These are phyloP conservation scores for Heteromormyrus szaboi DNA, from an alignment of 2,797 vertebrate genomes.

Conservation along the genomic window DNA sequence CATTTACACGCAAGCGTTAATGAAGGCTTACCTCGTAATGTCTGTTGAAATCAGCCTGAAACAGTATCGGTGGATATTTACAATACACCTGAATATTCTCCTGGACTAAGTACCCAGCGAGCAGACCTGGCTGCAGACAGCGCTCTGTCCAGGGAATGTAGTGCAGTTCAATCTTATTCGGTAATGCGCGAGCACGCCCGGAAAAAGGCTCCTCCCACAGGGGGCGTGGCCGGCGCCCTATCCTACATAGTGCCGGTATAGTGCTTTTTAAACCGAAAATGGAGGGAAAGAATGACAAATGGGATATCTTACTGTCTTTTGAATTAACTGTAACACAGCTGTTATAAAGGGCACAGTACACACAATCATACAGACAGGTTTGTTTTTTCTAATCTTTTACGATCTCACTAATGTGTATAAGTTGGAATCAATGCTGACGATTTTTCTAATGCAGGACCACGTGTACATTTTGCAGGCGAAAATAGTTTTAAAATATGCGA, in stretches of 20 bases:
- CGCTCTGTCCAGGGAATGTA: constrained; percentile 77
- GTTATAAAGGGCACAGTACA: background rate
- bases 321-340: background rate
- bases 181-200: constrained; percentile 43
- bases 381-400: background rate
- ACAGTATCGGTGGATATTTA: constrained; percentile 42
- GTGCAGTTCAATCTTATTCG: constrained; percentile 76
- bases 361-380: background rate
- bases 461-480: background rate
- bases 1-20: background rate
- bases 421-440: background rate
- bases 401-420: background rate
- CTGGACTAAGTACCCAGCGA: constrained; percentile 52
- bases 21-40: constrained; percentile 48
- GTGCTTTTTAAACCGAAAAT: background rate
- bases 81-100: constrained; percentile 52
- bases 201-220: constrained; percentile 63
- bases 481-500: too few relatives aligned
- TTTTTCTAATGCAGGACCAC: background rate
- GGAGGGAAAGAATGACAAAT: background rate
- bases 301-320: background rate
- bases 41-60: constrained; percentile 36
- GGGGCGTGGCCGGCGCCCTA: constrained; percentile 32
- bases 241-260: too few relatives aligned
- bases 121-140: constrained; percentile 65